Evolutionary conservation across 2,797 vertebrate species (phyloP), one percentile per base, ranked within the genome.

Genomic region (Sphenodon punctatus): DNA sequence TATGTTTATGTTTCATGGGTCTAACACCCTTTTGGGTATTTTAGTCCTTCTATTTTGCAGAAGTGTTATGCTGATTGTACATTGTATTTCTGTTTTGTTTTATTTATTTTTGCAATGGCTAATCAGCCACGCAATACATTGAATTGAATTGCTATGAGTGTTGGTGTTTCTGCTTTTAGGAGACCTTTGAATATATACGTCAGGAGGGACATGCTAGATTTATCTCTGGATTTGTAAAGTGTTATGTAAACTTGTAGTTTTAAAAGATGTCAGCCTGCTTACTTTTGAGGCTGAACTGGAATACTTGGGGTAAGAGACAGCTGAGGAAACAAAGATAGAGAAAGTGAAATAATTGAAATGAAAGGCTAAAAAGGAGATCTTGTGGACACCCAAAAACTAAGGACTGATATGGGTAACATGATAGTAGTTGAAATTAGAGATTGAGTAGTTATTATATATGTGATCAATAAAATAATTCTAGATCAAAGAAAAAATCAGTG

Each of bases 191-290:
- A n/a, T n/a, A n/a, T n/a, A n/a, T n/a, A n/a, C n/a, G n/a, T n/a
- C 19, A 68, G 6, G 45, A 1, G 65, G 27, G 71, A 76, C 0
- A 0, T 10, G 3, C 45, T 49, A 30, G 25, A 25, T 32, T 46
- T 8, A 55, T 66, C 27, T 59, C 64, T 67, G 22, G 45, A 66
- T 71, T 78, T 0, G 1, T 0, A 46, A 1, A 6, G 51, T n/a
- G 10, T 23, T 66, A 71, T 32, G 63, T n/a, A n/a, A n/a, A n/a
- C n/a, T n/a, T n/a, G n/a, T n/a, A n/a, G n/a, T n/a, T n/a, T n/a
- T n/a, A n/a, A n/a, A n/a, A n/a, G n/a, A n/a, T n/a, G n/a, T n/a
- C n/a, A n/a, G n/a, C n/a, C n/a, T 61, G 10, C 53, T 45, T 58
- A 10, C 32, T 59, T 59, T 23, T 59, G 41, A 59, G 34, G 11